These are phyloP conservation scores for Ceratina calcarata DNA, from an alignment of 1,140 invertebrate species.

Conservation along the genomic window DNA sequence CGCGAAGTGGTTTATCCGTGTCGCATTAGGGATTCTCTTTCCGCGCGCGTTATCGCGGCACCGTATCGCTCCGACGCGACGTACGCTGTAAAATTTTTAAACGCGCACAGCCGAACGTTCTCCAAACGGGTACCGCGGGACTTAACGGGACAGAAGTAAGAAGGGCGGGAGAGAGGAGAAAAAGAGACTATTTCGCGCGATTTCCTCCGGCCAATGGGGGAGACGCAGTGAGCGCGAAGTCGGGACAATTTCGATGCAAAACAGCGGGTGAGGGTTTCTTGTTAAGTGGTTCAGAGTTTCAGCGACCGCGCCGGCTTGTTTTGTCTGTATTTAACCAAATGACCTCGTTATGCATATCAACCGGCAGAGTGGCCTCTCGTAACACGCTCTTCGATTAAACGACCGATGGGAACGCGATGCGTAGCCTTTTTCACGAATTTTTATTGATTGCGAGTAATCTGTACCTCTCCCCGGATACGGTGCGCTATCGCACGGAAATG, in stretches of 20 bases:
- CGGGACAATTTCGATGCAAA: conserved; percentile 61
- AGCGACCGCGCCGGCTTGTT: conserved; percentile 29
- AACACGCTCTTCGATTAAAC: conserved; percentile 59
- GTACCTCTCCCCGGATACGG: not conserved
- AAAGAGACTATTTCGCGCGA: conserved; percentile 32
- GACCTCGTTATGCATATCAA: conserved; percentile 63
- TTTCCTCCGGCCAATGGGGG: conserved; percentile 29
- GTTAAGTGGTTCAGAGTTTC: conserved; percentile 5
- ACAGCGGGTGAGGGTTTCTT: conserved; percentile 27
- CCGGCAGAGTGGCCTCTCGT: conserved; percentile 24
- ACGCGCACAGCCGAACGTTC: not conserved
- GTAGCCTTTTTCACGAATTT: conserved; percentile 44
- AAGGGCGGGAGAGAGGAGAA: not conserved
- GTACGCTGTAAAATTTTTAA: not conserved
- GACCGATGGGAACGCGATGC: conserved; percentile 23
- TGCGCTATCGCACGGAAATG: conserved; percentile 1
- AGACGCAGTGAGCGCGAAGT: conserved; percentile 14
- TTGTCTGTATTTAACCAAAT: conserved; percentile 59
- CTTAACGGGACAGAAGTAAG: not conserved
- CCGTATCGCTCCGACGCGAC: not conserved
- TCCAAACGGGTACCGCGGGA: not conserved
- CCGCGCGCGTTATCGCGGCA: not conserved
- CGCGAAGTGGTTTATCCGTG: not conserved
- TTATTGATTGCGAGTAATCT: conserved; percentile 42
- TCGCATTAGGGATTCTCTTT: not conserved